Percentiles rank a stretch among this genome's conserved stretches.
phyloP scores from a whole-genome alignment of 23 tunicate genomes.

The Styela clava region DNA sequence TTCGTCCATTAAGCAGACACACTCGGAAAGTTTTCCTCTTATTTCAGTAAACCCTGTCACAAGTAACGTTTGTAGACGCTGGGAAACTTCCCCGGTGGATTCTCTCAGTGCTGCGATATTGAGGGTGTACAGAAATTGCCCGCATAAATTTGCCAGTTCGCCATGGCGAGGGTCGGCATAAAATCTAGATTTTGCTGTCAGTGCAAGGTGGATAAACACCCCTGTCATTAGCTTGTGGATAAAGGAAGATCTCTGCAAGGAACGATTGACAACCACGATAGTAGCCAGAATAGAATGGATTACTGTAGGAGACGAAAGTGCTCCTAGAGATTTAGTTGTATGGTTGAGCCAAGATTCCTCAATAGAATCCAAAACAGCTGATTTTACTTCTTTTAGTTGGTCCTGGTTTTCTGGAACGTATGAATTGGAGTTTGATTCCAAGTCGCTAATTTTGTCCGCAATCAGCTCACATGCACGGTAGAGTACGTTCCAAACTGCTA shows the following conservation, averaged over 20 bases:
- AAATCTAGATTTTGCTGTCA: slow-evolving; percentile 3
- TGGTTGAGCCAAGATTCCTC: neutral
- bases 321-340: neutral
- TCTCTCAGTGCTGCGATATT: neutral
- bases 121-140: neutral
- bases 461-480: neutral
- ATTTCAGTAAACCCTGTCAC: neutral
- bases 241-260: neutral
- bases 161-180: neutral
- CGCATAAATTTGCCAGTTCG: neutral
- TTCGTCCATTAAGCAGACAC: neutral
- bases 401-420: neutral
- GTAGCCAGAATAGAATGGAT: neutral
- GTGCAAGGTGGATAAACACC: neutral
- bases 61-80: neutral
- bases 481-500: neutral
- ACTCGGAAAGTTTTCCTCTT: neutral
- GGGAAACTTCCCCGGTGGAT: neutral
- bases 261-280: neutral
- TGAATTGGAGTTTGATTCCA: neutral
- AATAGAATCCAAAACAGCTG: neutral
- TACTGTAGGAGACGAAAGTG: neutral
- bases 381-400: neutral
- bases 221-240: slow-evolving; percentile 5
- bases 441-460: neutral